Base-by-base conservation (phyloP, 2,113 vertebrate genomes). In the Macaca fascicularis region DNA sequence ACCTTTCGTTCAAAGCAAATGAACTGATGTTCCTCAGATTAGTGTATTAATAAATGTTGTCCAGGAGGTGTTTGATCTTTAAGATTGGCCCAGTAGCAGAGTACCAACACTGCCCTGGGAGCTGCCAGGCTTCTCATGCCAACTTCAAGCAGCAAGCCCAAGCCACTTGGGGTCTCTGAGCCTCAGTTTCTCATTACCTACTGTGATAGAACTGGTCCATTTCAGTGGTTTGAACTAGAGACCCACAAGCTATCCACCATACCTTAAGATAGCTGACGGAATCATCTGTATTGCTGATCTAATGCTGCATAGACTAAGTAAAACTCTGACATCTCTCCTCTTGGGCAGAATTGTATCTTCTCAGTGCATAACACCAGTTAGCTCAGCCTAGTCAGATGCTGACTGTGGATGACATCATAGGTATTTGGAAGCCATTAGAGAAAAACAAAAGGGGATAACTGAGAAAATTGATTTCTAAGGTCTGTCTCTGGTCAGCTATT, bases 1-100 rank as follows among this genome's bases (percentile, higher is more conserved):
- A 96, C 50, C 85, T 96, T 98, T 96, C 95, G 84, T 98, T 96
- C 12, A 19, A 95, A 96, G 94, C 76, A 95, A 96, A 96, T 96
- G 96, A 96, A 97, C 95, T 95, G 75, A 27, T 90, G 88, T 81
- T 93, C 52, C 22, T 97, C 40, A 14, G 61, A 78, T 94, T 75
- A 91, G 80, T 84, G 57, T 95, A 85, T 87, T 78, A 96, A 96
- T 96, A 97, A 76, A 84, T 50, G 57, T 72, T 87, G 57, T 88
- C 84, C 45, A 38, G 88, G 45, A 90, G 64, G 76, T 57, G 17
- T 69, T 16, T 69, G 72, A 59, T 87, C 57, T 90, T 92, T 30
- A 95, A 85, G 50, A 75, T 9, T 6, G 12, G 72, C 17, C 72
- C 57, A 0, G 27, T 25, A 23, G 19, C 2, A 3, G 43, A 84